A percentile compares a stretch with the other conserved stretches of the same genome.
Conservation (phyloP, 2,888 invertebrate genomes). For the Agrotis ipsilon region DNA sequence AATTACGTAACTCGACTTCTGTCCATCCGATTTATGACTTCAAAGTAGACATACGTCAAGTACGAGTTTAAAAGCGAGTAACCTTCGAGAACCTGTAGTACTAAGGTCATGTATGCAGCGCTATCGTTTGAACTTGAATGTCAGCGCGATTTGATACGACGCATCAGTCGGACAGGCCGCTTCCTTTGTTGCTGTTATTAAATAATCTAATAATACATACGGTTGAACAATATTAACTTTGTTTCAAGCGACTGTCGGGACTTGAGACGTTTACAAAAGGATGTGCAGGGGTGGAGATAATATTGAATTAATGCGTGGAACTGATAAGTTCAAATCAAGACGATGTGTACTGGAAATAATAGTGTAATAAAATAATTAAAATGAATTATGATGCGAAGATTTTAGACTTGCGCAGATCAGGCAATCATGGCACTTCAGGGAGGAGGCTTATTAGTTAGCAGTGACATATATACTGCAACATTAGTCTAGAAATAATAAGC, state of each 20-base stretch:
- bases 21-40: conserved; percentile 45
- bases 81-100: conserved; percentile 49
- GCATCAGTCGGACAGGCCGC: conserved; percentile 84
- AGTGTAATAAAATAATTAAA: background rate
- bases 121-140: conserved; percentile 86
- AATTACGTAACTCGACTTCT: conserved; percentile 42
- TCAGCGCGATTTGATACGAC: conserved; percentile 89
- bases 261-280: conserved; percentile 9
- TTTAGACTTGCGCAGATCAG: too few relatives aligned
- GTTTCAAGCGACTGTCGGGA: conserved; percentile 30
- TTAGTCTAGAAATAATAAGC: background rate
- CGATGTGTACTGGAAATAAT: background rate
- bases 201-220: conserved; percentile 81
- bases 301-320: conserved; percentile 29
- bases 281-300: conserved; percentile 9
- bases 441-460: too few relatives aligned
- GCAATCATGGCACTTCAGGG: too few relatives aligned
- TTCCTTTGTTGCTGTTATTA: conserved; percentile 87
- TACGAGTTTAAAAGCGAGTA: conserved; percentile 44
- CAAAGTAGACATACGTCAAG: conserved; percentile 46
- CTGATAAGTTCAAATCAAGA: conserved; percentile 34
- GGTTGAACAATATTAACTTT: conserved; percentile 58
- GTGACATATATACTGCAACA: background rate
- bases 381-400: too few relatives aligned
- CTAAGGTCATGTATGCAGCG: conserved; percentile 73